Evolutionary conservation across 2,888 invertebrate species (phyloP), one percentile per base, ranked within the genome.

Genomic region (Sicus ferrugineus): DNA sequence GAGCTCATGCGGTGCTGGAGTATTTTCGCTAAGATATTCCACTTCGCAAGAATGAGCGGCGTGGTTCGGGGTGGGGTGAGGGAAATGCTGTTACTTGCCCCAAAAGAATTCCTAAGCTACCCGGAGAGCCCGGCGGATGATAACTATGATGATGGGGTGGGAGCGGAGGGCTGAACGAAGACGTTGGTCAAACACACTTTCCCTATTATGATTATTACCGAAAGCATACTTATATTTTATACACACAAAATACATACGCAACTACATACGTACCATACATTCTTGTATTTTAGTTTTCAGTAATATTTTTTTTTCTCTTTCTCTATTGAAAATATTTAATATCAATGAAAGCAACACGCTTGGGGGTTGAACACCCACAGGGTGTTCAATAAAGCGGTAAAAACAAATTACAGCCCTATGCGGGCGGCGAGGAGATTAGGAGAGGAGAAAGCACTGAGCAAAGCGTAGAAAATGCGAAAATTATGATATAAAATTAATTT

Each of bases 401-500:
- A 30, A 64, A 70, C 28, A 70, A 70, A 72, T 72, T 63, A 68
- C 66, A 70, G 70, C 59, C 58, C 54, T 21, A 54, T n/a, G 46
- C n/a, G 62, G 58, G 63, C 64, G 67, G 23, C 61, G 64, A 52
- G 38, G 21, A 23, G 38, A 4, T 34, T 6, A 23, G 42, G 34
- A 65, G 23, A 52, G 21, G 38, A 31, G 31, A n/a, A 31, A 38
- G 19, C 31, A 63, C 16, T 28, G 31, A 63, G 48, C 31, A 50
- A 48, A n/a, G 50, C 48, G 23, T 31, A 52, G 65, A 67, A 69
- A 71, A 68, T 70, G 70, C 71, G 71, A 70, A 73, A 76, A 76
- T 76, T 76, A 77, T 77, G 73, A 73, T 68, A 77, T 75, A 74
- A 77, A 75, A 77, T 77, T 76, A 75, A 76, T 76, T 76, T 75